Evolutionary conservation across 2,888 invertebrate species (phyloP).

Genomic region (Petrophora chlorosata): DNA sequence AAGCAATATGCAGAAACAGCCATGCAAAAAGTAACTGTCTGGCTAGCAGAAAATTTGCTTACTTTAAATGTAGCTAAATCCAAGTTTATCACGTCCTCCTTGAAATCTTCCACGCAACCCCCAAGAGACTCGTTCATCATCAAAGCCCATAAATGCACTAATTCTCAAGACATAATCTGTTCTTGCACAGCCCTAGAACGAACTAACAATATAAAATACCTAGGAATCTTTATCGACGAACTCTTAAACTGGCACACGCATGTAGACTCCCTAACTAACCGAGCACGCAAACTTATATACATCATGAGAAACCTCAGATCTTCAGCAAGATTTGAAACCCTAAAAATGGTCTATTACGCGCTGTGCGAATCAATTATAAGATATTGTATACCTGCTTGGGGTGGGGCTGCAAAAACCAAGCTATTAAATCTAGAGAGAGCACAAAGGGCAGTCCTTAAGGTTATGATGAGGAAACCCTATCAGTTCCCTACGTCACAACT

Average conservation of each 20-base stretch:
- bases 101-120: not conserved
- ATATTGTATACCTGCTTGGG: conserved; percentile 11
- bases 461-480: not conserved
- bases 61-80: conserved; percentile 9
- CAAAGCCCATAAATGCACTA: not conserved
- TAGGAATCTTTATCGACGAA: conserved; percentile 6
- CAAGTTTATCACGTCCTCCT: not conserved
- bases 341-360: conserved; percentile 1
- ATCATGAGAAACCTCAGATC: conserved; percentile 2
- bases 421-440: conserved; percentile 2
- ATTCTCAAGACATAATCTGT: not conserved
- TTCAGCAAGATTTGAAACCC: not conserved
- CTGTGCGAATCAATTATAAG: not conserved
- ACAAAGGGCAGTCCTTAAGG: conserved; percentile 1
- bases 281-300: conserved; percentile 4
- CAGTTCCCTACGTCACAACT: not conserved
- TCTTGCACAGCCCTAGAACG: not conserved
- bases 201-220: not conserved
- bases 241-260: conserved; percentile 6
- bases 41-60: conserved; percentile 1
- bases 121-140: not conserved
- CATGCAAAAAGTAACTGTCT: not conserved
- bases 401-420: not conserved
- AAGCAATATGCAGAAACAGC: not conserved
- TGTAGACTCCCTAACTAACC: not conserved